Evolutionary conservation across 2,113 vertebrate genomes (phyloP).

Genomic region (Anolis carolinensis): DNA sequence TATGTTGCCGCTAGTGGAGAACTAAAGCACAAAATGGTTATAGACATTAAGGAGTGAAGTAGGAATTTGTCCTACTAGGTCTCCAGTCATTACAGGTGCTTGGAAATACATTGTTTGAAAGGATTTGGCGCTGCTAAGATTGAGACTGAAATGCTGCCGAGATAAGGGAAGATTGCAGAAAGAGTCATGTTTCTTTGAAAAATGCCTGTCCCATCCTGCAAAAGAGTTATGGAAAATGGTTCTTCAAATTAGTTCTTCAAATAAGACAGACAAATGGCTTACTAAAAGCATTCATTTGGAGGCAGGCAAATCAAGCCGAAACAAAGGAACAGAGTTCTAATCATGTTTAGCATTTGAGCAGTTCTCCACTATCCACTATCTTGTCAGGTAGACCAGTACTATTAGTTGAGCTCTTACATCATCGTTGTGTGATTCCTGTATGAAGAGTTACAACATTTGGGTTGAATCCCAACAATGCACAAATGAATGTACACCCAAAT

Average conservation of each 20-base stretch:
- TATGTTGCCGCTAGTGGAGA: not conserved
- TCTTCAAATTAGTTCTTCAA: no score
- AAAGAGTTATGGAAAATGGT: not conserved
- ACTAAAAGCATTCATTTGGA: not conserved
- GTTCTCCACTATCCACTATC: no score
- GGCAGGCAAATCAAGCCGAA: not conserved
- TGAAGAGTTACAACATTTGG: no score
- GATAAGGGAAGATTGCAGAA: not conserved
- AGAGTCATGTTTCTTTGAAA: not conserved
- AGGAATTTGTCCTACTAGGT: slow-evolving; percentile 2
- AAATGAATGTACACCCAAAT: no score
- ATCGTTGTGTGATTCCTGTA: no score
- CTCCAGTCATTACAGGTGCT: not conserved
- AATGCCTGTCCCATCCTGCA: not conserved
- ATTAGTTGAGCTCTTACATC: no score
- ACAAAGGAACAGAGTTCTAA: not conserved
- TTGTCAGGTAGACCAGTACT: not conserved
- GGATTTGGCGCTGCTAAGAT: not conserved
- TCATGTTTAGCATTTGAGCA: no score
- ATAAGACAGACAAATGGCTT: not conserved
- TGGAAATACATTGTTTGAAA: not conserved
- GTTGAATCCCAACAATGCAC: no score
- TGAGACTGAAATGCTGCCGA: not conserved
- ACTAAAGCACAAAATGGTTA: not conserved
- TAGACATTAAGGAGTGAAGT: slow-evolving; percentile 5